Evolutionary conservation across 1,140 invertebrate species (phyloP).

Genomic region (Ruditapes philippinarum): DNA sequence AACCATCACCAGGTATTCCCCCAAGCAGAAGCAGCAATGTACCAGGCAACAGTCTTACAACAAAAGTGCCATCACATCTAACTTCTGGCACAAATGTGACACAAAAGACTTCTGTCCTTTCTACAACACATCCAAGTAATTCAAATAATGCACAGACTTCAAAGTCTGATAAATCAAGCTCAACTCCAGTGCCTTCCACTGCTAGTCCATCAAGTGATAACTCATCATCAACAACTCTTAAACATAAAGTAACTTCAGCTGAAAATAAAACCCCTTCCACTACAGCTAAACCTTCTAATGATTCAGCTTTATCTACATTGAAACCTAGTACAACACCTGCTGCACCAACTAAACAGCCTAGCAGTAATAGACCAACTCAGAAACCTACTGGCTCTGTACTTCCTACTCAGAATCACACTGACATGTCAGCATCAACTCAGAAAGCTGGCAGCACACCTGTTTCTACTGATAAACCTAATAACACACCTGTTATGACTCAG

Average conservation of each 20-base stretch:
- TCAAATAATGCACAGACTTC: no score
- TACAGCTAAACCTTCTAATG: neutral
- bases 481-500: neutral
- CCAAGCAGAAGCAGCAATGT: neutral
- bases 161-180: neutral
- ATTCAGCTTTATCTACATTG: neutral
- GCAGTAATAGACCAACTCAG: no score
- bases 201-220: neutral
- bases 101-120: neutral
- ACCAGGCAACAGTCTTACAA: neutral
- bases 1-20: neutral
- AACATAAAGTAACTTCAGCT: neutral
- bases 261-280: no score
- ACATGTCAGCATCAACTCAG: neutral
- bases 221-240: neutral
- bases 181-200: neutral
- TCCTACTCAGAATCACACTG: neutral
- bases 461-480: neutral
- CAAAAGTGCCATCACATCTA: neutral
- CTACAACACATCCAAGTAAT: no score
- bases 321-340: neutral
- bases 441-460: neutral
- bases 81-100: neutral
- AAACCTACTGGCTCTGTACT: neutral
- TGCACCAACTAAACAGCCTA: no score